Evolutionary conservation across 2,113 vertebrate species (phyloP).

Genomic region (Morone saxatilis): DNA sequence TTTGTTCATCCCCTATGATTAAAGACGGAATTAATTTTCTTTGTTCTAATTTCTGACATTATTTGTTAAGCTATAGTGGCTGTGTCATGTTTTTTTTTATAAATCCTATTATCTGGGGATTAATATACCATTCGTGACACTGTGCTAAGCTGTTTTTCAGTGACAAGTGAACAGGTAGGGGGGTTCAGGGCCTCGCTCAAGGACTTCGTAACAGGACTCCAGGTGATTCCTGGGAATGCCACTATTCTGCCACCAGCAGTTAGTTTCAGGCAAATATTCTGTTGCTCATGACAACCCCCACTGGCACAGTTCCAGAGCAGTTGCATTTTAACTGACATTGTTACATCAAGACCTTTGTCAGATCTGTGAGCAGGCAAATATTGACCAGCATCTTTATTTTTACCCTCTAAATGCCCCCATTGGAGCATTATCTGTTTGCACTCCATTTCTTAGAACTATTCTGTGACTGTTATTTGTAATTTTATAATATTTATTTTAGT

Average conservation of each 20-base stretch:
- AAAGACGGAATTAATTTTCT: neutral
- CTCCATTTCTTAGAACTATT: neutral
- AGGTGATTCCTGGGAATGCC: neutral
- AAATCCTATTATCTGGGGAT: neutral
- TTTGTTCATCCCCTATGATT: slow-evolving; percentile 7
- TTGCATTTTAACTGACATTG: neutral
- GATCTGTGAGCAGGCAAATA: neutral
- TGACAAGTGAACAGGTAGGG: neutral
- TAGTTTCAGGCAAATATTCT: neutral
- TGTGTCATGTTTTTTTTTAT: neutral
- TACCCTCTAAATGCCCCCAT: neutral
- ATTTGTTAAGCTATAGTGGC: neutral
- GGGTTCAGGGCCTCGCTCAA: neutral
- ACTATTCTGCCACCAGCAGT: neutral
- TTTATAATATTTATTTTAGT: no score
- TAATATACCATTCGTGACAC: neutral
- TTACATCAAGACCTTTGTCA: neutral
- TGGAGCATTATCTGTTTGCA: neutral
- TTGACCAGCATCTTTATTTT: neutral
- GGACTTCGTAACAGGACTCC: neutral
- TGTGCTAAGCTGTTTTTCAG: neutral
- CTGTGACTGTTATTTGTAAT: no score
- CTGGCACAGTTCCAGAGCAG: neutral
- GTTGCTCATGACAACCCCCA: neutral
- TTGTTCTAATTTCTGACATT: slow-evolving; percentile 5